A percentile compares a stretch with the other conserved stretches of the same genome.
These are phyloP conservation scores for Trigoniulus corallinus DNA, from an alignment of 1,140 invertebrate genomes.

Conservation along the genomic window DNA sequence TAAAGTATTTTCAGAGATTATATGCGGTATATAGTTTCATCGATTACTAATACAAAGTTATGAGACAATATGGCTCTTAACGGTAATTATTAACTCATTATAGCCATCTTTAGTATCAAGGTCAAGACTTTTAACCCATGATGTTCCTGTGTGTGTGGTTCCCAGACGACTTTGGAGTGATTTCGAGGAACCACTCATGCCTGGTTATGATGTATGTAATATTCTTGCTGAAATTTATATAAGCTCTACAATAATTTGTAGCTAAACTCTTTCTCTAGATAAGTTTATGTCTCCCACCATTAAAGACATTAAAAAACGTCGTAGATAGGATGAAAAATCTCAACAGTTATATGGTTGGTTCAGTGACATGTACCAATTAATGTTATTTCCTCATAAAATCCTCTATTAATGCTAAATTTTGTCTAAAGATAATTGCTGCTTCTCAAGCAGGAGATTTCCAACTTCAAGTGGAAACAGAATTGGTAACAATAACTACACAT, in stretches of 20 bases:
- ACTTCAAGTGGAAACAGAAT: constrained; percentile 53
- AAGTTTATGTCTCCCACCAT: constrained; percentile 51
- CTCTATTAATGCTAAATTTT: neutral
- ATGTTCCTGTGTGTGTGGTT: constrained; percentile 62
- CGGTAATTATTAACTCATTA: too few species aligned
- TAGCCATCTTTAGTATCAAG: constrained; percentile 25
- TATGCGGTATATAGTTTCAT: constrained; percentile 4
- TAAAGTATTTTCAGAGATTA: neutral
- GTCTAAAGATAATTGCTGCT: constrained; percentile 39
- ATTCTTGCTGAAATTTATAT: neutral
- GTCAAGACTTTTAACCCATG: constrained; percentile 45
- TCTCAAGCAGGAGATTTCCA: constrained; percentile 48
- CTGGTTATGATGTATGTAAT: constrained; percentile 51
- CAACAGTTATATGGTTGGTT: constrained; percentile 37
- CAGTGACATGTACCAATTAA: too few species aligned
- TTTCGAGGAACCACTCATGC: constrained; percentile 53
- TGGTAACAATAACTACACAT: constrained; percentile 55
- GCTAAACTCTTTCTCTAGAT: constrained; percentile 35
- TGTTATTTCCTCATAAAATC: neutral
- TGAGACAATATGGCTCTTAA: too few species aligned
- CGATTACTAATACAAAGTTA: too few species aligned
- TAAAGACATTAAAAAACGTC: constrained; percentile 53
- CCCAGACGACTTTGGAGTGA: constrained; percentile 54
- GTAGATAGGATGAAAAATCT: constrained; percentile 66
- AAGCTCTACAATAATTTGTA: neutral